These are phyloP conservation scores for Hedya salicella DNA, from an alignment of 2,888 invertebrate genomes.

Conservation along the genomic window DNA sequence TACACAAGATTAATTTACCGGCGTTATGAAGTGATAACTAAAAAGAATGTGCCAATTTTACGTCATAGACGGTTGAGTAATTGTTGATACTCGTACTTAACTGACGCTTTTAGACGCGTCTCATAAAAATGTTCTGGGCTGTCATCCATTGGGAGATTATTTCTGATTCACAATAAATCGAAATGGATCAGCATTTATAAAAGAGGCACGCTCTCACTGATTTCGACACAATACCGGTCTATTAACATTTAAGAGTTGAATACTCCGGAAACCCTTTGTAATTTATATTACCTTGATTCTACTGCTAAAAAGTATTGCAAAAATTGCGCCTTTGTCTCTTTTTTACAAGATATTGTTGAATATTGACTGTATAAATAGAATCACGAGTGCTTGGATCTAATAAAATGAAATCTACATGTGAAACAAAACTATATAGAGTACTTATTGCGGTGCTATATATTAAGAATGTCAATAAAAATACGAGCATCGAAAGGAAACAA, in stretches of 20 bases:
- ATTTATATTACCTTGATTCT: slow-evolving; percentile 15
- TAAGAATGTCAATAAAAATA: background rate
- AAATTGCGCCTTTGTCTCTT: background rate
- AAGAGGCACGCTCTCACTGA: slow-evolving; percentile 24
- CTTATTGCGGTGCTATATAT: too few relatives aligned
- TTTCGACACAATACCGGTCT: slow-evolving; percentile 19
- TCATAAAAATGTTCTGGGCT: too few relatives aligned
- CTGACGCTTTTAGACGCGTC: too few relatives aligned
- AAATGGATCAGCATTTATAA: slow-evolving; percentile 17
- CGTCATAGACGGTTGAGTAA: too few relatives aligned
- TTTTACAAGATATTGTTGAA: background rate
- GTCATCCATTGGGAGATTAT: slow-evolving; percentile 11
- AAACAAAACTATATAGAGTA: too few relatives aligned
- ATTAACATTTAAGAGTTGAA: slow-evolving; percentile 18
- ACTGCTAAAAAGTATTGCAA: background rate
- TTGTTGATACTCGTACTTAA: too few relatives aligned
- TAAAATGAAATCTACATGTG: too few relatives aligned
- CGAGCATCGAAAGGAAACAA: background rate
- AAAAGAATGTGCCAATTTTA: too few relatives aligned
- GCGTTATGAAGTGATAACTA: too few relatives aligned
- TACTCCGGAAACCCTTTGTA: slow-evolving; percentile 15
- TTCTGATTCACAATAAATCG: background rate
- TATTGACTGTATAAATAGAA: too few relatives aligned
- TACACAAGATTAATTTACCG: too few relatives aligned
- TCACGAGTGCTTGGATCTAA: too few relatives aligned